phyloP scores from a whole-genome alignment of 92 coral and sea anemone species.

The Umimayanthus kanabou region DNA sequence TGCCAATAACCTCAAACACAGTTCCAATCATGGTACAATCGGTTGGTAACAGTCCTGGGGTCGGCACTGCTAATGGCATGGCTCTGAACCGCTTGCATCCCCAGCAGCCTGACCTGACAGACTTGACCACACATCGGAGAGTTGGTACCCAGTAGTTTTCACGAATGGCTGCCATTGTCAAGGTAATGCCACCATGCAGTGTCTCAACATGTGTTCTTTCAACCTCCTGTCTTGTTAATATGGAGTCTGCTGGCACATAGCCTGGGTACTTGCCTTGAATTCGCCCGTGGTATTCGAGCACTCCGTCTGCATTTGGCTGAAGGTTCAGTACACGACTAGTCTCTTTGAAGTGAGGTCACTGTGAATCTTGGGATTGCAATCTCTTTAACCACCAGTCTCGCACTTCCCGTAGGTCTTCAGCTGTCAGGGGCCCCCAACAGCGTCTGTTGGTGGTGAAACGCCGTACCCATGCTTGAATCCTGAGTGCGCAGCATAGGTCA shows the following conservation, averaged over 20 bases:
- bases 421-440: constrained; percentile 48
- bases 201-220: constrained; percentile 57
- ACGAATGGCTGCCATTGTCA: constrained; percentile 67
- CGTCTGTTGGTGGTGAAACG: constrained; percentile 55
- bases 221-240: constrained; percentile 58
- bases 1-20: constrained; percentile 48
- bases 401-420: constrained; percentile 47
- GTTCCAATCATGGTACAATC: constrained; percentile 53
- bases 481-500: constrained; percentile 55
- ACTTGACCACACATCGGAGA: constrained; percentile 59
- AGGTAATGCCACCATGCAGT: constrained; percentile 60
- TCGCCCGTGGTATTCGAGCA: constrained; percentile 59
- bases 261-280: constrained; percentile 52
- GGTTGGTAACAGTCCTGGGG: constrained; percentile 58
- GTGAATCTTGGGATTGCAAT: constrained; percentile 43
- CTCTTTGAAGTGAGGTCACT: constrained; percentile 43
- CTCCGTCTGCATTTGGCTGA: constrained; percentile 36
- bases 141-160: constrained; percentile 66
- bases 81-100: constrained; percentile 63
- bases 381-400: constrained; percentile 53
- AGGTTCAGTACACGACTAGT: constrained; percentile 50
- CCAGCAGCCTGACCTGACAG: constrained; percentile 57
- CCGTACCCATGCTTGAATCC: constrained; percentile 57
- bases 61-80: constrained; percentile 50
- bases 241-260: constrained; percentile 46